A percentile compares a stretch with the other conserved stretches of the same genome.
phyloP scores from a whole-genome alignment of 2,113 vertebrate genomes.

The Notiomystis cincta region DNA sequence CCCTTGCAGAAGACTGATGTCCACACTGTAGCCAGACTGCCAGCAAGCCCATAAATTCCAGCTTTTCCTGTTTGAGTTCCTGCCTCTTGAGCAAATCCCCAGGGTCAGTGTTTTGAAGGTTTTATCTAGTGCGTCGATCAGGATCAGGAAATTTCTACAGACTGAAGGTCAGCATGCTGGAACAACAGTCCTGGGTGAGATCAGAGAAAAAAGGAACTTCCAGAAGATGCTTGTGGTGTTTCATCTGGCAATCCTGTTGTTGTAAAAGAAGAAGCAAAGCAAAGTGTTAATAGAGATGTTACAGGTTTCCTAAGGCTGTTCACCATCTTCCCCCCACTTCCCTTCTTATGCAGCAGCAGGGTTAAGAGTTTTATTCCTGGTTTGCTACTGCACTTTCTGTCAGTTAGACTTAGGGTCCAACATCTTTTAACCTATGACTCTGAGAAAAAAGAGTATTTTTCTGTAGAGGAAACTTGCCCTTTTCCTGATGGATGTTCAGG shows the following conservation, averaged over 20 bases:
- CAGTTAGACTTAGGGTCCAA: background rate
- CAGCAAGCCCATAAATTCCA: background rate
- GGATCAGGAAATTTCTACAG: background rate
- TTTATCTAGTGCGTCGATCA: background rate
- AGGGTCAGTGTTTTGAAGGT: background rate
- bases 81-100: background rate
- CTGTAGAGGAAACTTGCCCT: background rate
- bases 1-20: background rate
- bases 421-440: background rate
- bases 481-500: background rate
- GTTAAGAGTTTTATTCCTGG: background rate
- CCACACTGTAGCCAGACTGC: background rate
- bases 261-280: background rate
- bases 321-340: background rate
- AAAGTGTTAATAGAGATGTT: background rate
- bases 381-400: background rate
- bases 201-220: background rate
- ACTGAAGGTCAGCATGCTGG: background rate
- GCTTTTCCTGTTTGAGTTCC: background rate
- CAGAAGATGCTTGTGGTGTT: background rate
- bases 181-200: slow-evolving; percentile 1
- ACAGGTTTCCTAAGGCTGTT: background rate
- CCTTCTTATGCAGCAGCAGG: background rate
- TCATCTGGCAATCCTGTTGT: background rate
- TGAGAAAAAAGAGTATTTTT: background rate